A percentile compares a stretch with the other conserved stretches of the same genome.
Conservation (phyloP, 2,888 invertebrate genomes). For the Cerastoderma edule region DNA sequence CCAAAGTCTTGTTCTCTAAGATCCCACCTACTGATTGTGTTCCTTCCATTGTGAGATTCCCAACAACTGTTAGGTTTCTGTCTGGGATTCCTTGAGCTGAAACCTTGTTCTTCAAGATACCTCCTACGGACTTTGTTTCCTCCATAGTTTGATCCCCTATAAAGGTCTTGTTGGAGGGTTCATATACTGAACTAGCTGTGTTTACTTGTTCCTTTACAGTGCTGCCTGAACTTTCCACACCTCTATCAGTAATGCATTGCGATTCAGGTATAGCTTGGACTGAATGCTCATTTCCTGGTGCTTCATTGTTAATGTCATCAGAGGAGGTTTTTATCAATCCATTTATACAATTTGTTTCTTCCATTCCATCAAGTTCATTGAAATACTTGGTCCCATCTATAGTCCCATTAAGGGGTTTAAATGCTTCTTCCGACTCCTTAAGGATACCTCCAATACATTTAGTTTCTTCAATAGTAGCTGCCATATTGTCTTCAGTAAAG, state of each 20-base stretch:
- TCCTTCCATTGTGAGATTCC: conserved; percentile 15
- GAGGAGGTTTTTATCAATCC: conserved; percentile 16
- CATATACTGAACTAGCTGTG: no score
- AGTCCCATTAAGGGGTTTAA: no score
- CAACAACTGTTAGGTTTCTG: neutral
- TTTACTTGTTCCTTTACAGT: no score
- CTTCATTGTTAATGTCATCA: no score
- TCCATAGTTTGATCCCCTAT: conserved; percentile 13
- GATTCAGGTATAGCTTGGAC: no score
- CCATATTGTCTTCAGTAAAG: conserved; percentile 30
- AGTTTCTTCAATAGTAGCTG: conserved; percentile 35
- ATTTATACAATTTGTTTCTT: conserved; percentile 32
- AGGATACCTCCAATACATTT: conserved; percentile 38
- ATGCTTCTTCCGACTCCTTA: conserved; percentile 6
- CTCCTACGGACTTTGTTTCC: conserved; percentile 33
- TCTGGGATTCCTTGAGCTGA: no score
- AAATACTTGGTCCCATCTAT: neutral
- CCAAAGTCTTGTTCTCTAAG: neutral
- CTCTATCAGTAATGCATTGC: no score
- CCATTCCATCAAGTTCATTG: conserved; percentile 14
- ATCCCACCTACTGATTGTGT: conserved; percentile 19
- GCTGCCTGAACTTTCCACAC: no score
- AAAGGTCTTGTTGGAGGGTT: neutral
- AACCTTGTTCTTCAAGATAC: conserved; percentile 9
- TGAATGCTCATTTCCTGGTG: no score